phyloP scores from a whole-genome alignment of 2,888 invertebrate species.

The Drosophila anceps region DNA sequence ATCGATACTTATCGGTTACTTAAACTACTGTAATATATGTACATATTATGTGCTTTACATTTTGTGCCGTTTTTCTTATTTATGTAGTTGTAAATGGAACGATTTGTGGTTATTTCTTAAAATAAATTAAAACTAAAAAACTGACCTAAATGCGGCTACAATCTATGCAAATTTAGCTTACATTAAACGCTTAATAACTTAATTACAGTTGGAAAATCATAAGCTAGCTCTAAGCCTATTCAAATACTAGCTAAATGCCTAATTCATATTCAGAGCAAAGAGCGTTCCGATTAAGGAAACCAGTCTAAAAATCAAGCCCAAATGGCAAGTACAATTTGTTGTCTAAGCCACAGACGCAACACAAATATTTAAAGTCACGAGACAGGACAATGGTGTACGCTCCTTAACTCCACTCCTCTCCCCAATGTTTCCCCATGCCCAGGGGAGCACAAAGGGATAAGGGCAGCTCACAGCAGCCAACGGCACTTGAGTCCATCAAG shows the following conservation, averaged over 20 bases:
- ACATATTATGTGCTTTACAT: not conserved
- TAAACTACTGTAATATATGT: not conserved
- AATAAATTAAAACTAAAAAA: constrained; percentile 24
- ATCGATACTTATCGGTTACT: not conserved
- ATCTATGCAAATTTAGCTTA: constrained; percentile 11
- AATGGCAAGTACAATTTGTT: constrained; percentile 30
- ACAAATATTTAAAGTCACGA: constrained; percentile 64
- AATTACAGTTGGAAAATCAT: constrained; percentile 4
- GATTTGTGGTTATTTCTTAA: constrained; percentile 46
- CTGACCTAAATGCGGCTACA: constrained; percentile 32
- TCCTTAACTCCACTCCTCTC: too few species aligned
- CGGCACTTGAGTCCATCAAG: constrained; percentile 53
- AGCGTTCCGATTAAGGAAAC: constrained; percentile 10
- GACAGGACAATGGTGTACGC: constrained; percentile 8
- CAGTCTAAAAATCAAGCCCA: constrained; percentile 31
- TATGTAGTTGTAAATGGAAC: constrained; percentile 59
- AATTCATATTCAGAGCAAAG: constrained; percentile 48
- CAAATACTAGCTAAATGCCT: constrained; percentile 27
- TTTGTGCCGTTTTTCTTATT: not conserved
- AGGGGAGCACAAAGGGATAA: constrained; percentile 23
- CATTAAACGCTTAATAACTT: constrained; percentile 19
- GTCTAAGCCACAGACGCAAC: constrained; percentile 35
- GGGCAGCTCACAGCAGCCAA: constrained; percentile 16
- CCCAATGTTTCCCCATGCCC: constrained; percentile 1
- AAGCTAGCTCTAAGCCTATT: constrained; percentile 27